Base-by-base conservation (phyloP, 35 echinoderm and acorn worm species). In the Ophiothrix spiculata region DNA sequence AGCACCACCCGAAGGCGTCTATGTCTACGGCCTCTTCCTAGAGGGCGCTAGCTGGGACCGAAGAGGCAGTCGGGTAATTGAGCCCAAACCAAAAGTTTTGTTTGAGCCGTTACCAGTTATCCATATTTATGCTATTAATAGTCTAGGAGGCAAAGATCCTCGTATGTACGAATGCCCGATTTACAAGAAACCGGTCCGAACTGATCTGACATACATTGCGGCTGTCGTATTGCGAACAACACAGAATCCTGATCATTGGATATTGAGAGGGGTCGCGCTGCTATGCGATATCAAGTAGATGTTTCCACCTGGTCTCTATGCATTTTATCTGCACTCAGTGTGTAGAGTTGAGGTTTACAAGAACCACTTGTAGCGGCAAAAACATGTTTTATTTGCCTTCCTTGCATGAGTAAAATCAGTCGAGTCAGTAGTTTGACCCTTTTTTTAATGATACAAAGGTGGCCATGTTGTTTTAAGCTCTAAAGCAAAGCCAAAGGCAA, bases 221-320 rank as follows among this genome's bases (percentile, higher is more conserved):
- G 81, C 96, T 0, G 96, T 99, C 14, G 96, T 92, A 39, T 83
- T 99, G 81, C 94, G 94, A 83, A 93, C 96, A 17, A 94, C 96
- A 32, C 92, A 94, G 87, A 94, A 94, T 74, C 96, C 96, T 28
- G 96, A 99, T 84, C 96, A 99, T 78, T 99, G 96, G 96, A 93
- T 99, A 29, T 83, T 99, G 34, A 79, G 96, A 79, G 96, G 96
- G 32, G 96, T 99, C 39, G 96, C 96, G 13, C 90, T 99, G 63
- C 84, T 99, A 36, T 99, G 96, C 80, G 95, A 98, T 88, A 93
- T 98, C 91, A 98, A 98, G 86, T 98, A 98, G 84, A 95, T 76
- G n/a, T n/a, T n/a, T n/a, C n/a, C n/a, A n/a, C n/a, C n/a, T n/a
- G n/a, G n/a, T n/a, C n/a, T n/a, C n/a, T n/a, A n/a, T n/a, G n/a